phyloP scores from a whole-genome alignment of 2,888 invertebrate species.

The Agrochola litura region DNA sequence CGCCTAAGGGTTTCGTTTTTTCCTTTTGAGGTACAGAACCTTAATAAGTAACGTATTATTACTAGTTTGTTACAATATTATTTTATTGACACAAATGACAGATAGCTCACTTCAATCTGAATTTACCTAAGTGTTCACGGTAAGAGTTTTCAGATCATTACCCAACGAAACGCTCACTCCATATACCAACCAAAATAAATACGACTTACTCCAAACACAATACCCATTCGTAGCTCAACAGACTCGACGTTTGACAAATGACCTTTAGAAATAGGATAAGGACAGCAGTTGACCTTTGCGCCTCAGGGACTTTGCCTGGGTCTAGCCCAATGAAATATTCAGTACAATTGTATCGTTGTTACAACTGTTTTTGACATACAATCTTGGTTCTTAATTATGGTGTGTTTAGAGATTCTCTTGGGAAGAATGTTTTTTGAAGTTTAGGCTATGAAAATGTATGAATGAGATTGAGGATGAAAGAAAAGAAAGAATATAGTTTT shows the following conservation, averaged over 20 bases:
- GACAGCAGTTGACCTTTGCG: conserved; percentile 72
- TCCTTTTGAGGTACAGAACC: too few species aligned
- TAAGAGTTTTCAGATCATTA: too few species aligned
- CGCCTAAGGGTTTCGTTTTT: too few species aligned
- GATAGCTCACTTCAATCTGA: too few species aligned
- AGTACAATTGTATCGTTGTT: conserved; percentile 54
- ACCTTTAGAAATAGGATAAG: conserved; percentile 74
- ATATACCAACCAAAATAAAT: conserved; percentile 29
- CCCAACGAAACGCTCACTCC: not conserved
- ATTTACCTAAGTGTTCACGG: too few species aligned
- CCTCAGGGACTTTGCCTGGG: conserved; percentile 59
- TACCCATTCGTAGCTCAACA: conserved; percentile 59
- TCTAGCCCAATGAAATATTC: conserved; percentile 71
- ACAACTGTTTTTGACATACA: conserved; percentile 52
- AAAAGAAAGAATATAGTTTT: not conserved
- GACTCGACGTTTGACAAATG: conserved; percentile 71
- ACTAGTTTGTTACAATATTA: too few species aligned
- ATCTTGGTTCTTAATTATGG: conserved; percentile 22
- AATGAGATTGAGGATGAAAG: not conserved
- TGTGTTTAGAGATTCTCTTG: not conserved
- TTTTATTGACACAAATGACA: too few species aligned
- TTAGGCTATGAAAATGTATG: not conserved
- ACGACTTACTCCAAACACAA: conserved; percentile 23
- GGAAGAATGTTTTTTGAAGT: not conserved
- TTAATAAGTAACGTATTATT: too few species aligned